Evolutionary conservation across 2,113 vertebrate genomes (phyloP), one percentile per base, ranked within the genome.

Genomic region (Rhinopomastus cyanomelas): DNA sequence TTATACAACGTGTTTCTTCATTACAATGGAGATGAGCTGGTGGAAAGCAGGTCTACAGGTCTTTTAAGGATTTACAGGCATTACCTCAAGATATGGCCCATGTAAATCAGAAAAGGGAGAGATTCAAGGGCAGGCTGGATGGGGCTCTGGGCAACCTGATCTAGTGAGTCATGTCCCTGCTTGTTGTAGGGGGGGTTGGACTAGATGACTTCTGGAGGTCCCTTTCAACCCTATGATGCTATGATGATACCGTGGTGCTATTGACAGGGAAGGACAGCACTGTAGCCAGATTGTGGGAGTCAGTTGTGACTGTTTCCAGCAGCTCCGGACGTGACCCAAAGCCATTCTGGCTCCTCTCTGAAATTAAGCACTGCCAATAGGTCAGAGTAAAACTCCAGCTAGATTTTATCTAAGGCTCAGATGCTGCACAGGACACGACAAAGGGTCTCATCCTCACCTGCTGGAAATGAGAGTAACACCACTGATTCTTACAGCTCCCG

Each of bases 391-490:
- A 94, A 55, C 71, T 62, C 2, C 1, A 60, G 62, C 25, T 46
- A 62, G 89, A 88, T 87, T 91, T 95, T 88, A 88, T 94, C 92
- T 84, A 3, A 17, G 0, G 12, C 39, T 91, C 14, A 21, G 65
- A 76, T 20, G 53, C 55, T 27, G 73, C 1, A 4, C 48, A n/a
- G 80, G 77, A 77, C 75, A 25, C 5, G 2, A 25, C 5, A 2
- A 66, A 74, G 56, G 75, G 64, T 74, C 84, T 87, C 86, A 94
- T 91, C 78, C 88, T 95, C 78, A 94, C 90, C 92, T 93, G 90
- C 77, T 94, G 79, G 71, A 73, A 93, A 55, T 0, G 20, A 67
- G 93, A 94, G 81, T 59, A 91, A 85, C 0, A 0, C 75, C 51
- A 80, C 72, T 82, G 83, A 59, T 71, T 93, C 86, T 61, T 26